Percentiles rank a stretch among this genome's conserved stretches.
Evolutionary conservation across 2,797 vertebrate genomes (phyloP).

Genomic region (Ptychobarbus kaznakovi): DNA sequence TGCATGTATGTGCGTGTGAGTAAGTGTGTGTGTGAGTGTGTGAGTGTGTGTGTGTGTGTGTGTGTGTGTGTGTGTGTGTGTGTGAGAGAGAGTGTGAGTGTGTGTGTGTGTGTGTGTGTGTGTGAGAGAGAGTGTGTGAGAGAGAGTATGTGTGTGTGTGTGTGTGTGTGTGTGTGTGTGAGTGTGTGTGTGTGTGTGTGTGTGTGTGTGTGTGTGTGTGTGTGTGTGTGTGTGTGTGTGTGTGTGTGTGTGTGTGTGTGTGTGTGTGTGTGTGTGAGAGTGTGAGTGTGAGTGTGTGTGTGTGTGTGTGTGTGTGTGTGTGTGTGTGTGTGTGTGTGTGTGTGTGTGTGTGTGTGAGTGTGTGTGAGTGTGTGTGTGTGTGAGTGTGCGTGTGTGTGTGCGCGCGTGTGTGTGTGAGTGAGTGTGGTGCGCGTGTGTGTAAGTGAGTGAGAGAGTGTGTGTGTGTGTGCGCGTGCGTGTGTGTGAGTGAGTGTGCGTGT

Average conservation of each 20-base stretch:
- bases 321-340: too few relatives aligned
- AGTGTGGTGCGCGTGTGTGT: too few relatives aligned
- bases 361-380: too few relatives aligned
- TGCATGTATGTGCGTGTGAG: neutral
- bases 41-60: neutral
- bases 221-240: neutral
- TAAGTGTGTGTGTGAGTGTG: neutral
- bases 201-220: neutral
- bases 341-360: too few relatives aligned
- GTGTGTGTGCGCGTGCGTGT: too few relatives aligned
- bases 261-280: neutral
- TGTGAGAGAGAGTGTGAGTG: neutral
- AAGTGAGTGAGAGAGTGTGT: too few relatives aligned
- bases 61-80: neutral
- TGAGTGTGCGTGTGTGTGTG: too few relatives aligned
- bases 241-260: neutral
- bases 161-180: neutral
- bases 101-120: neutral
- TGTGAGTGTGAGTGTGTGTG: too few relatives aligned
- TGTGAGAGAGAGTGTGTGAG: neutral
- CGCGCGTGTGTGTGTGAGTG: too few relatives aligned
- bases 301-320: too few relatives aligned
- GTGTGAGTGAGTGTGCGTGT: too few relatives aligned
- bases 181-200: neutral
- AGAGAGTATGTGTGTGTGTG: neutral